Conservation (phyloP, 1,140 invertebrate genomes). For the Bathynomus jamesi region DNA sequence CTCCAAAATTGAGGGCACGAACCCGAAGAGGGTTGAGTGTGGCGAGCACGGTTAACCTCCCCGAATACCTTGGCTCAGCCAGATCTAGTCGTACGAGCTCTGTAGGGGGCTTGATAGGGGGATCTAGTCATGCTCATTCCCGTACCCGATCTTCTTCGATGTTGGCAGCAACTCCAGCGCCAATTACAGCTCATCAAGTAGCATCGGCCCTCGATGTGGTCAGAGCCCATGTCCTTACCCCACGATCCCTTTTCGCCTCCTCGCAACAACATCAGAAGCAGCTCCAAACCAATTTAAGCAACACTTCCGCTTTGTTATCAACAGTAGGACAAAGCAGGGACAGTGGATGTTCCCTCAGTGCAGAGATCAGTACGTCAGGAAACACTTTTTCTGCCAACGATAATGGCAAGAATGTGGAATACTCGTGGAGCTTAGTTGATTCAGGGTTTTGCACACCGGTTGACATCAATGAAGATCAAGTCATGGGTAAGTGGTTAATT, state of each 20-base stretch:
- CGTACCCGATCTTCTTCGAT: neutral
- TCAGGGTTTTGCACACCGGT: neutral
- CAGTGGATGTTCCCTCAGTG: neutral
- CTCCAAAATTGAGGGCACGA: neutral
- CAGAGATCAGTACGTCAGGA: neutral
- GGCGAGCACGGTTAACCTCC: neutral
- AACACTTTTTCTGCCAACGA: neutral
- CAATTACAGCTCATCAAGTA: neutral
- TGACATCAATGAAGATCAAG: neutral
- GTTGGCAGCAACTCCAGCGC: neutral
- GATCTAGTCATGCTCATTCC: neutral
- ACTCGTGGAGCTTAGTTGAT: neutral
- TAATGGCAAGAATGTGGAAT: neutral
- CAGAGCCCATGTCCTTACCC: neutral
- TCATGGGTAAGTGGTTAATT: neutral
- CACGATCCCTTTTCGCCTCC: neutral
- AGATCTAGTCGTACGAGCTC: neutral
- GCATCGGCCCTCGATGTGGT: neutral
- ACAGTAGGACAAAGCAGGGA: neutral
- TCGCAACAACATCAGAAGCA: neutral
- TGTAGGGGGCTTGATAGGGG: neutral
- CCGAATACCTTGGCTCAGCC: neutral
- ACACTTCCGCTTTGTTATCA: neutral
- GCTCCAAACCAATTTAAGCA: neutral
- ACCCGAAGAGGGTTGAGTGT: neutral